A percentile compares a stretch with the other conserved stretches of the same genome.
Conservation (phyloP, 2,797 vertebrate genomes). For the Novumbra hubbsi region DNA sequence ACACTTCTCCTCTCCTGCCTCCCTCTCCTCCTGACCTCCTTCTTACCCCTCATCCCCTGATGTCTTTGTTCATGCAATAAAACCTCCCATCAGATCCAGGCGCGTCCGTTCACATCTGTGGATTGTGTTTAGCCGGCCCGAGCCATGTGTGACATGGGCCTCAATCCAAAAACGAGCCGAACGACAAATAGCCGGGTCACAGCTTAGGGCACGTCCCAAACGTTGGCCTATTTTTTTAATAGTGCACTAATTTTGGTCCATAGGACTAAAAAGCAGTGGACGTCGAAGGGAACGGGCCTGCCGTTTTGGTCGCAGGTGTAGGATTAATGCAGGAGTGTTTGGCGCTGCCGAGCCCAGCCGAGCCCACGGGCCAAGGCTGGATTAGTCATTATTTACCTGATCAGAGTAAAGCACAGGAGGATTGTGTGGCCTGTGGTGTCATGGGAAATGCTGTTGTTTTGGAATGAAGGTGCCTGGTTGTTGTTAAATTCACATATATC, state of each 20-base stretch:
- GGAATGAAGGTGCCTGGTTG: neutral
- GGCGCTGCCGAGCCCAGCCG: constrained; percentile 29
- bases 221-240: neutral
- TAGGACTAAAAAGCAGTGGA: neutral
- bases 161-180: constrained; percentile 46
- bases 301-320: neutral
- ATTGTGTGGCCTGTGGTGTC: neutral
- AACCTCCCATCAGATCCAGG: constrained; percentile 50
- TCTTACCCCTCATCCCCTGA: constrained; percentile 8
- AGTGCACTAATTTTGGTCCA: neutral
- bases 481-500: neutral
- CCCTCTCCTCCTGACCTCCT: constrained; percentile 20
- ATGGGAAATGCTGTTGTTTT: constrained; percentile 27
- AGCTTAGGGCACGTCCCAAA: constrained; percentile 47
- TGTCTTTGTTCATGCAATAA: constrained; percentile 69
- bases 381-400: neutral
- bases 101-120: constrained; percentile 56
- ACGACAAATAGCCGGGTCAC: constrained; percentile 60
- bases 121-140: constrained; percentile 37
- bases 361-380: constrained; percentile 10
- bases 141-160: constrained; percentile 43
- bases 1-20: constrained; percentile 6
- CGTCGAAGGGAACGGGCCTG: neutral
- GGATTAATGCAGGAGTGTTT: constrained; percentile 53
- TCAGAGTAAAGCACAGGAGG: neutral